Base-by-base conservation (phyloP, 2,888 invertebrate species). In the Drosophila mulleri region DNA sequence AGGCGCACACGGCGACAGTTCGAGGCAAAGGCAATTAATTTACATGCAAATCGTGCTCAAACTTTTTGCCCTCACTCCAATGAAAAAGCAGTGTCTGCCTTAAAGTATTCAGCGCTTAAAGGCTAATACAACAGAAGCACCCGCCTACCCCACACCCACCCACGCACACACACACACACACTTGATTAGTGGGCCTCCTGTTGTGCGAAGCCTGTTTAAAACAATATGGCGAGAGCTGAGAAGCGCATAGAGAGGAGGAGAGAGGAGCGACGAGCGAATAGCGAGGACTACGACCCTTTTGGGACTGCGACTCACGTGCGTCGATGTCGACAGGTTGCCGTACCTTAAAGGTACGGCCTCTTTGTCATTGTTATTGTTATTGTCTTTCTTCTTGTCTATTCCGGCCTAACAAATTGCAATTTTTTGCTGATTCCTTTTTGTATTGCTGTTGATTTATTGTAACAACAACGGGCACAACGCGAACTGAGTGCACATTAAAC, bases 1-100 rank as follows among this genome's bases (percentile, higher is more conserved):
- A 65, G 76, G 71, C 74, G 60, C 61, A 52, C 72, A 75, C 81
- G 62, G 88, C 86, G 82, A 88, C 84, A 83, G 84, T 83, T 80
- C 68, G 67, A 59, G 71, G 82, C 83, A 67, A 76, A 70, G 89
- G 87, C 91, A 91, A 91, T 91, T 91, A 91, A 91, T 91, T 91
- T 91, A 89, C 90, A 91, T 91, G 90, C 88, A 91, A 91, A 88
- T 87, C 84, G 88, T 90, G 82, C 80, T 80, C 69, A 86, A 85
- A 88, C 74, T 83, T 85, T 75, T 58, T 63, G 20, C 63, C 67
- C 44, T 61, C 67, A 35, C 16, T 53, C 61, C 18, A 32, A 29
- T 23, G n/a, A 65, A 66, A 53, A 66, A 66, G 42, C 67, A 67
- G 56, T 67, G 67, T 67, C 67, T 67, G 54, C 54, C 66, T 81